Evolutionary conservation across 2,888 invertebrate genomes (phyloP).

Genomic region (Cylloceria caligata): DNA sequence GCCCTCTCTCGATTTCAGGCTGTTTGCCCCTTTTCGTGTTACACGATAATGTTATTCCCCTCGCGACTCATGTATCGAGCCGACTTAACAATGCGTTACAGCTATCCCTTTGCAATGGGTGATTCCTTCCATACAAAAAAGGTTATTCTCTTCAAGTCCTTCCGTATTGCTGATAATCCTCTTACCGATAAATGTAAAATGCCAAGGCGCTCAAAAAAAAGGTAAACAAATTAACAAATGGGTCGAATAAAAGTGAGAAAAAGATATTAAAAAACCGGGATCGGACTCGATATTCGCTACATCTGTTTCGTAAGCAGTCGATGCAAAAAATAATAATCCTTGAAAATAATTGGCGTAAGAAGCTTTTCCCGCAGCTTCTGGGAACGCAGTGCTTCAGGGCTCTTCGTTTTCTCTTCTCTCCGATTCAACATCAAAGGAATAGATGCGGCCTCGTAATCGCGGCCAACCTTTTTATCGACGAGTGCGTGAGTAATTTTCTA

Average conservation of each 20-base stretch:
- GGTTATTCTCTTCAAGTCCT: not conserved
- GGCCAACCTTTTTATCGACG: conserved; percentile 32
- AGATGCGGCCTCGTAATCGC: conserved; percentile 38
- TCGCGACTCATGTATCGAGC: no score
- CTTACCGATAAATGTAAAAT: conserved; percentile 5
- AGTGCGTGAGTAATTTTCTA: conserved; percentile 32
- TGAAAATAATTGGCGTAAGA: conserved; percentile 80
- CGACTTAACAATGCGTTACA: no score
- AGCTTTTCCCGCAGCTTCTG: conserved; percentile 72
- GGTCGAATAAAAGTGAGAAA: not conserved
- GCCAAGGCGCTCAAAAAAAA: not conserved
- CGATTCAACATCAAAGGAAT: conserved; percentile 63
- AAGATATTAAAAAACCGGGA: not conserved
- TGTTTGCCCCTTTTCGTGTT: no score
- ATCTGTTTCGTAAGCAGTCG: conserved; percentile 11
- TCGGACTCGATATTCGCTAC: conserved; percentile 13
- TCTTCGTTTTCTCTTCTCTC: conserved; percentile 34
- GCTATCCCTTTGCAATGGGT: not conserved
- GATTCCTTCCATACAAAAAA: not conserved
- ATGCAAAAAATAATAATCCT: conserved; percentile 44
- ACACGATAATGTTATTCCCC: no score
- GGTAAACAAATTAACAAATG: not conserved
- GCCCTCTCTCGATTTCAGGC: no score
- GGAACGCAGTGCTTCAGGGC: not conserved
- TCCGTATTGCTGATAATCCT: conserved; percentile 9